These are phyloP conservation scores for Ichneumoninae sp. DNA, from an alignment of 2,888 invertebrate species.

Conservation along the genomic window DNA sequence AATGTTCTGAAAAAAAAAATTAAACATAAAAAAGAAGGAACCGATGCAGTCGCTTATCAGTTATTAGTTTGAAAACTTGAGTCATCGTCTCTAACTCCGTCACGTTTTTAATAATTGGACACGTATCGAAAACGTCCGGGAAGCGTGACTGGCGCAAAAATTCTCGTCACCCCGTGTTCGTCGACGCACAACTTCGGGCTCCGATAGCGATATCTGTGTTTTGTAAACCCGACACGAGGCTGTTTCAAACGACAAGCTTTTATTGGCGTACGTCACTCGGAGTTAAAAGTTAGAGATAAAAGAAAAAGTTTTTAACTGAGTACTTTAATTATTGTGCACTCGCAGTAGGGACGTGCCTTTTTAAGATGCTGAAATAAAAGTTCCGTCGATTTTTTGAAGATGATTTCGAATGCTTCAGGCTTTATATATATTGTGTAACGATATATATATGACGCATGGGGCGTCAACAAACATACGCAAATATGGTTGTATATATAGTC, in stretches of 20 bases:
- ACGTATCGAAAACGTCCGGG: conserved; percentile 23
- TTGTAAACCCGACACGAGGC: conserved; percentile 67
- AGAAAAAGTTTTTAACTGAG: conserved; percentile 6
- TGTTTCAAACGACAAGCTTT: conserved; percentile 50
- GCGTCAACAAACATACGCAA: no score
- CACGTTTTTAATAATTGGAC: conserved; percentile 16
- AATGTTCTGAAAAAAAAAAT: background rate
- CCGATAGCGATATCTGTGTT: conserved; percentile 74
- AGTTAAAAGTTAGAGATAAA: conserved; percentile 19
- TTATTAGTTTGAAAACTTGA: conserved; percentile 9
- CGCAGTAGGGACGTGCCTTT: background rate
- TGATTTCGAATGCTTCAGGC: no score
- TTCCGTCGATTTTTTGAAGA: no score
- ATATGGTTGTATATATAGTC: no score
- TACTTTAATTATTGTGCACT: background rate
- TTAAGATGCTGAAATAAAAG: no score
- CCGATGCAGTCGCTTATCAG: background rate
- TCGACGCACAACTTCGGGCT: conserved; percentile 36
- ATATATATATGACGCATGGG: no score
- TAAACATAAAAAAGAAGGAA: conserved; percentile 7
- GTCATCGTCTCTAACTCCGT: conserved; percentile 8
- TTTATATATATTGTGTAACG: background rate
- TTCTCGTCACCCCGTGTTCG: conserved; percentile 40
- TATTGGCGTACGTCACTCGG: conserved; percentile 57
- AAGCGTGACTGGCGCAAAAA: conserved; percentile 39